Conservation (phyloP, 1,140 invertebrate genomes). For the Delia radicum region DNA sequence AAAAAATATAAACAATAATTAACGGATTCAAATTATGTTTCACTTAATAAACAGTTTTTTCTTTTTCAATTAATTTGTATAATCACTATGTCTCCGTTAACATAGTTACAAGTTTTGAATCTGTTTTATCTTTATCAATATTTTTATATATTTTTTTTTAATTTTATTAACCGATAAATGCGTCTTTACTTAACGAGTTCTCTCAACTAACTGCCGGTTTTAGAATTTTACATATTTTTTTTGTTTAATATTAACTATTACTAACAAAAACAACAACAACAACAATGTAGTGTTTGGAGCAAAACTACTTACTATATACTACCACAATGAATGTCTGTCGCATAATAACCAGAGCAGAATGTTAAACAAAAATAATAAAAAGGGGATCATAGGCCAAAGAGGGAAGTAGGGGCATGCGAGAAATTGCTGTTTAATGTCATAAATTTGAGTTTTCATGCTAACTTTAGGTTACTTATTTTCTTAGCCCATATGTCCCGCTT, state of each 20-base stretch:
- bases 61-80: too few relatives aligned
- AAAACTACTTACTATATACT: not conserved
- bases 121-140: not conserved
- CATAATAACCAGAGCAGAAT: not conserved
- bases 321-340: not conserved
- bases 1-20: too few relatives aligned
- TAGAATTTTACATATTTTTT: not conserved
- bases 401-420: too few relatives aligned
- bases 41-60: too few relatives aligned
- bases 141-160: not conserved
- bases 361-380: not conserved
- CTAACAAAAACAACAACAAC: not conserved
- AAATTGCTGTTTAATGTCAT: too few relatives aligned
- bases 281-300: not conserved
- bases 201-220: slow-evolving; percentile 11
- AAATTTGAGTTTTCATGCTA: too few relatives aligned
- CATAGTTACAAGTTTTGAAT: too few relatives aligned
- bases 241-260: not conserved
- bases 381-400: too few relatives aligned
- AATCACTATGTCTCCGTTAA: too few relatives aligned
- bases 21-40: too few relatives aligned
- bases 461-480: too few relatives aligned
- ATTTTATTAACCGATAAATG: not conserved
- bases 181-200: slow-evolving; percentile 8
- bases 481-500: too few relatives aligned